Percentiles rank a stretch among this genome's conserved stretches.
phyloP scores from a whole-genome alignment of 2,888 invertebrate genomes.

The Leptinotarsa tumamoca region DNA sequence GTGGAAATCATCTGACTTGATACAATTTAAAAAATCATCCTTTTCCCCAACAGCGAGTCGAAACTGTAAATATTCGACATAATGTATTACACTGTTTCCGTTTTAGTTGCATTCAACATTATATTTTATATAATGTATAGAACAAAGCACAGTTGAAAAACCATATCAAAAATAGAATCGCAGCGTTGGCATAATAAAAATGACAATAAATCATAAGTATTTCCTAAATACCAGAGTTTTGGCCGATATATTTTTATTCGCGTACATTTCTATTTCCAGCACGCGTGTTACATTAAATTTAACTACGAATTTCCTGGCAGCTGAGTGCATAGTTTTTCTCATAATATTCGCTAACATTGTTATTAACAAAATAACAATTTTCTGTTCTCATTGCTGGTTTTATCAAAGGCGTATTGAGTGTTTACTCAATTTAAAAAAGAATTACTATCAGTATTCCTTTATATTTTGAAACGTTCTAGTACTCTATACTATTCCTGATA shows the following conservation, averaged over 20 bases:
- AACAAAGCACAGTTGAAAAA: constrained; percentile 47
- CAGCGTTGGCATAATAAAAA: constrained; percentile 57
- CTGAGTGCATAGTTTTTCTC: constrained; percentile 13
- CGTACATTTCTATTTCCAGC: constrained; percentile 40
- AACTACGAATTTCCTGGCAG: constrained; percentile 22
- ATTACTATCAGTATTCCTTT: too few relatives aligned
- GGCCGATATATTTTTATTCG: constrained; percentile 51
- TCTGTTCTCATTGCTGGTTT: neutral
- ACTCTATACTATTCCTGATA: too few relatives aligned
- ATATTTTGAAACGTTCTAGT: too few relatives aligned
- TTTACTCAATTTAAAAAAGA: too few relatives aligned
- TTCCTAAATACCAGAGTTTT: constrained; percentile 54
- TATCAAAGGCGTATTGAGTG: too few relatives aligned
- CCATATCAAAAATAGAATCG: constrained; percentile 55
- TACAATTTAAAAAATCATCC: too few relatives aligned
- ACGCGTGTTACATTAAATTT: constrained; percentile 35
- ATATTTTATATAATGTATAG: constrained; percentile 45
- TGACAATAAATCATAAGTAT: constrained; percentile 57
- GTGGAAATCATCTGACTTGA: too few relatives aligned
- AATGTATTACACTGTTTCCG: constrained; percentile 7
- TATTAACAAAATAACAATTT: neutral
- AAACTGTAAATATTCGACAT: neutral
- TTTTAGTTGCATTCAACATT: constrained; percentile 18
- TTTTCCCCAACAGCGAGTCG: neutral
- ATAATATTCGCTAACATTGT: neutral